Evolutionary conservation across 2,888 invertebrate species (phyloP).

Genomic region (Dysmachus trigonus): DNA sequence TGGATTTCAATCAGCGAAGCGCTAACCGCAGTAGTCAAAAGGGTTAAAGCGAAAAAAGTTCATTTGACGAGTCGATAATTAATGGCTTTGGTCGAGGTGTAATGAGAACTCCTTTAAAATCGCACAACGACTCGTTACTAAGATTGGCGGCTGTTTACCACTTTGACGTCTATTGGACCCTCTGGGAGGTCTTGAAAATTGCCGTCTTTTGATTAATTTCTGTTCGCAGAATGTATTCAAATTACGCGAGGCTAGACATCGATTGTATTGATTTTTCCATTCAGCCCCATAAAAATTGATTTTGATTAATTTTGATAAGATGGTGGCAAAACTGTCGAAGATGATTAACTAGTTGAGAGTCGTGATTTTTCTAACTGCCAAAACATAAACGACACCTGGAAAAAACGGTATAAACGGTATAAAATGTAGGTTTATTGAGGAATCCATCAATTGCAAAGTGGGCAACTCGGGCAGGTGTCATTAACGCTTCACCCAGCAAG

Average conservation of each 20-base stretch:
- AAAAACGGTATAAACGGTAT: background rate
- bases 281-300: background rate
- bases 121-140: background rate
- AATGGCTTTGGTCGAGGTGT: background rate
- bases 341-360: background rate
- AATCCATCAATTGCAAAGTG: background rate
- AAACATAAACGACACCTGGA: background rate
- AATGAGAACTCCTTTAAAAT: background rate
- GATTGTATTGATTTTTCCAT: background rate
- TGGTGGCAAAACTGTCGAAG: background rate
- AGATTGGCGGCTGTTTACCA: background rate
- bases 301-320: background rate
- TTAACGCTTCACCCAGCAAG: background rate
- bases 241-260: background rate
- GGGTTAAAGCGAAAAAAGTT: background rate
- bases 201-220: background rate
- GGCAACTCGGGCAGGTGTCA: background rate
- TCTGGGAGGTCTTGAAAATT: background rate
- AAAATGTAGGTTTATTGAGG: background rate
- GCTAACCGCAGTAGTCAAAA: background rate
- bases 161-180: background rate
- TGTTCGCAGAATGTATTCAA: background rate
- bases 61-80: background rate
- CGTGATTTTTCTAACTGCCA: background rate
- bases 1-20: background rate